Base-by-base conservation (phyloP, 2,888 invertebrate species). In the Euproctis similis region DNA sequence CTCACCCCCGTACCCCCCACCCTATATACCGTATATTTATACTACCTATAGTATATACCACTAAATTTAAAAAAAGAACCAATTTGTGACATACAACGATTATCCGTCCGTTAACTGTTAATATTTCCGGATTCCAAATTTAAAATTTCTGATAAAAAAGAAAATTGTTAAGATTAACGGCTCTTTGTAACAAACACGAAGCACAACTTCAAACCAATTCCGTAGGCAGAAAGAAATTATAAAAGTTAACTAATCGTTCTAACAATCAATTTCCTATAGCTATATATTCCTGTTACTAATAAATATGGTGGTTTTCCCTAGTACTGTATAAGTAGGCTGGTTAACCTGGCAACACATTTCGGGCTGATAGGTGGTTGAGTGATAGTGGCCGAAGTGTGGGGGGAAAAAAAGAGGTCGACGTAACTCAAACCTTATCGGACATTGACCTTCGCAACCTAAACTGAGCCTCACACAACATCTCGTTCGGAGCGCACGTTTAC, bases 391-490 rank as follows among this genome's bases (percentile, higher is more conserved):
- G 60, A 58, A 52, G 58, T 53, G 59, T 55, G 62, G 65, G 62
- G 58, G 12, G 38, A 58, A 19, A 58, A 59, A 48, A 52, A 57
- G 71, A 67, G 71, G 64, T 72, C 61, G 72, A 57, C 60, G 61
- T 63, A 64, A 63, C 70, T 64, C 67, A 57, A 71, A 68, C 70
- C 76, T 82, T 82, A 82, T 82, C 82, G 78, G 81, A 75, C 81
- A 78, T 72, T 70, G 75, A 81, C 78, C 82, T 80, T 78, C 72
- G 66, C 76, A 80, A n/a, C 80, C 80, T 82, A 76, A 73, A 75
- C 67, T 46, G 80, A 75, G 81, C 80, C 81, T 70, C 80, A 62
- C 74, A 77, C 73, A 73, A 65, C 72, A 78, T 77, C 78, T 72
- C 73, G 63, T 56, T 58, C 57, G 54, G 46, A 43, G 60, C 53